Base-by-base conservation (phyloP, 2,797 vertebrate species). In the Ptychadena robeensis region DNA sequence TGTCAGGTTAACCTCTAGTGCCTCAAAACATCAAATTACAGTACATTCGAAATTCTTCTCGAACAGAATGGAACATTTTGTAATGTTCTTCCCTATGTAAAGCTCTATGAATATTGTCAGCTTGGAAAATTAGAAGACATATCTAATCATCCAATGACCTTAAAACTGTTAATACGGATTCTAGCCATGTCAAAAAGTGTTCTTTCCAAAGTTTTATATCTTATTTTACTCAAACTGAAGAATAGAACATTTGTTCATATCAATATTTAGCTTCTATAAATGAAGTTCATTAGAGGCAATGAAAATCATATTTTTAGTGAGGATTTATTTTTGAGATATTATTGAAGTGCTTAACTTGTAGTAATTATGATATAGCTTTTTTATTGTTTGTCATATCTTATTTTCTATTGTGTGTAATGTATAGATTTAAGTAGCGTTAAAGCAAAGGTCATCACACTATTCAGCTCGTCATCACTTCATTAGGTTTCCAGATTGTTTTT, bases 1-100 rank as follows among this genome's bases (percentile, higher is more conserved):
- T 69, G 77, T 61, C 66, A 79, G 25, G 48, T 68, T 67, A 75
- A 57, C 64, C 75, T 78, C 30, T 40, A 79, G 31, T 64, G 27
- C 73, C 9, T 44, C 2, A 76, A 38, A 64, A 38, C 37, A 76
- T 38, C 28, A 18, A n/a, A 65, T 76, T 66, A 77, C 37, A 66
- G 38, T 25, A 32, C n/a, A 38, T 44, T 65, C 37, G 48, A 48
- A 44, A 18, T 32, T 64, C 2, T 73, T 9, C 11, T 40, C 18
- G 37, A 14, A 48, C 27, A 65, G 48, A 66, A 77, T 28, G 14
- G 37, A 77, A 66, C 28, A 66, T 65, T 65, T 44, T 35, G 30
- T 65, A 37, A 44, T 15, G 30, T 77, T 48, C 35, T 66, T 18
- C n/a, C 40, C 15, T 65, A 65, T 66, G n/a, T 44, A 65, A 77